Percentiles rank a stretch among this genome's conserved stretches.
These are phyloP conservation scores for Leiothrix lutea DNA, from an alignment of 2,113 vertebrate species.

Conservation along the genomic window DNA sequence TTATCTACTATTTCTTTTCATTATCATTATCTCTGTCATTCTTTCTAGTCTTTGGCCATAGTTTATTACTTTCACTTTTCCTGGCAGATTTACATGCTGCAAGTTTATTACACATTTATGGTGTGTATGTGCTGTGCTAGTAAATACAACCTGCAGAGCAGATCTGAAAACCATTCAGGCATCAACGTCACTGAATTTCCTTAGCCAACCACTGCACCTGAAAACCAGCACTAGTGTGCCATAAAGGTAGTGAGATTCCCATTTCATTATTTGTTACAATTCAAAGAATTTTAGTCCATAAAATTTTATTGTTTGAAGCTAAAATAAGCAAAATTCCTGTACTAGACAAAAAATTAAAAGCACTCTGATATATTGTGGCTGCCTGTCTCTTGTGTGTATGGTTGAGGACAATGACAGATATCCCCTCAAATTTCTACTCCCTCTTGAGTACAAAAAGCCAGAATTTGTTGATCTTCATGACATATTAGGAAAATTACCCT, in stretches of 20 bases:
- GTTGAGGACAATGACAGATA: not conserved
- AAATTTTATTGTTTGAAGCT: not conserved
- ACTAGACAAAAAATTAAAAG: not conserved
- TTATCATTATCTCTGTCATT: not conserved
- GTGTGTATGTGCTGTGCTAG: not conserved
- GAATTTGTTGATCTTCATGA: not conserved
- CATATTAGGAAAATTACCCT: not conserved
- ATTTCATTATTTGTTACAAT: not conserved
- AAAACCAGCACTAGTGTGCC: not conserved
- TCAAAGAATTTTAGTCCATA: not conserved
- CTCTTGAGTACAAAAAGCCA: not conserved
- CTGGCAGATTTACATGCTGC: not conserved
- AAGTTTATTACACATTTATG: not conserved
- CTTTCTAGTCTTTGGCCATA: not conserved
- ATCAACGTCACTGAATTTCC: not conserved
- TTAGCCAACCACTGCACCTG: not conserved
- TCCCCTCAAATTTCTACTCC: not conserved
- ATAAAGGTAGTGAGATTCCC: not conserved
- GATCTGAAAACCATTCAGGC: not conserved
- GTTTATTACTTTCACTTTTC: not conserved
- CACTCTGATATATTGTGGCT: not conserved
- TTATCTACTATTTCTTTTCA: not conserved
- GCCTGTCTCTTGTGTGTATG: not conserved
- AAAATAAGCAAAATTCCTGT: not conserved
- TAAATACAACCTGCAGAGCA: not conserved